phyloP scores from a whole-genome alignment of 2,888 invertebrate genomes.

The Cephus pygmeus region DNA sequence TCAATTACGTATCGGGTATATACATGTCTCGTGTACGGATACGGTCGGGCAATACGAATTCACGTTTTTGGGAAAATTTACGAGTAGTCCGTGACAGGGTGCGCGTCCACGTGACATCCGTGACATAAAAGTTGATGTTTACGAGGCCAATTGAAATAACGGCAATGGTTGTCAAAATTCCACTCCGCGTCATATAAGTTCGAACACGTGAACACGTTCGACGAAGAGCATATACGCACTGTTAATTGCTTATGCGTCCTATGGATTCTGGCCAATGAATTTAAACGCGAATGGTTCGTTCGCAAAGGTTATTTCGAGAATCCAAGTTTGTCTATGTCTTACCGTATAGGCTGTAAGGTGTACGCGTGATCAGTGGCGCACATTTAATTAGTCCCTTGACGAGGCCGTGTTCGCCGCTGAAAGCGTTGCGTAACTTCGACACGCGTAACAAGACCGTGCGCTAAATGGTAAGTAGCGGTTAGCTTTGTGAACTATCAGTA shows the following conservation, averaged over 20 bases:
- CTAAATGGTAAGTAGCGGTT: constrained; percentile 34
- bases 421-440: constrained; percentile 9
- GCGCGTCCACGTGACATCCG: not conserved
- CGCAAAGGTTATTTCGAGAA: not conserved
- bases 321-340: not conserved
- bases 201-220: not conserved
- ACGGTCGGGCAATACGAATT: not conserved
- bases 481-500: constrained; percentile 32
- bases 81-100: not conserved
- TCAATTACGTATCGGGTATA: not conserved
- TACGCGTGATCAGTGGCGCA: constrained; percentile 19
- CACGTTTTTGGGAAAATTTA: not conserved
- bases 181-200: not conserved
- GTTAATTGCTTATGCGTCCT: not conserved
- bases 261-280: not conserved
- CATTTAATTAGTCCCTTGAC: constrained; percentile 34
- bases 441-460: constrained; percentile 40
- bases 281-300: not conserved
- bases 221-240: not conserved
- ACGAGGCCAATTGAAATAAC: not conserved
- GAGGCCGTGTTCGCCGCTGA: constrained; percentile 15
- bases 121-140: not conserved
- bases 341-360: not conserved
- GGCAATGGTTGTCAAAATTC: not conserved
- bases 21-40: not conserved